Base-by-base conservation (phyloP, 2,797 vertebrate genomes). In the Micrastur ruficollis region DNA sequence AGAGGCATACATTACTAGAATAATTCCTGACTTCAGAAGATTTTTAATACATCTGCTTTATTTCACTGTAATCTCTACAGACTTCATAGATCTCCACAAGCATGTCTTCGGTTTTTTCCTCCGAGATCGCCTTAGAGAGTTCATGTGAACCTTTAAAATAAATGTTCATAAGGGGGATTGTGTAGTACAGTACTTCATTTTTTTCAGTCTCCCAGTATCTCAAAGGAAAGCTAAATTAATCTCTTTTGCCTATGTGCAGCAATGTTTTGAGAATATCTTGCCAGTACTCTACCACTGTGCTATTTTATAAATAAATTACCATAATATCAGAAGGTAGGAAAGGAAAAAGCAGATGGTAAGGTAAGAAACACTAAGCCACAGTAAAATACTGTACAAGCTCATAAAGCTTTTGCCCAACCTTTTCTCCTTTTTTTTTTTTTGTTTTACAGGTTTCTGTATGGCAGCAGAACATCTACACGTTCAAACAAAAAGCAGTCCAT, bases 401-500 rank as follows among this genome's bases (percentile, higher is more conserved):
- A 21, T 46, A 66, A 85, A 59, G 7, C 1, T 59, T 72, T 72
- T 46, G 9, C 26, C 14, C 8, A 47, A 4, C 5, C 2, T 55
- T 85, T 70, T 21, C 65, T 11, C 6, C 7, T 31, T 36, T 31
- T 36, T 31, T 36, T 31, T 36, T 31, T 59, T 50, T 66, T 7
- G 0, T 78, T 81, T 86, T 46, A 26, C 17, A 34, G 5, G 14
- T 68, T 75, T 67, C 23, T 46, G 13, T 62, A 42, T 22, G 32
- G 12, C 11, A 74, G 21, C 27, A 90, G 32, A 82, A 79, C 19
- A 49, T 36, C 19, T 61, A 27, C 29, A 9, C 17, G 5, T 68
- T 34, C 67, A 15, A 44, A 36, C 2, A 74, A 40, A 72, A 70
- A 18, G 1, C 4, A 25, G 8, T 10, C 6, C 0, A 0, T 31